These are phyloP conservation scores for Eurypyga helias DNA, from an alignment of 2,113 vertebrate species.

Conservation along the genomic window DNA sequence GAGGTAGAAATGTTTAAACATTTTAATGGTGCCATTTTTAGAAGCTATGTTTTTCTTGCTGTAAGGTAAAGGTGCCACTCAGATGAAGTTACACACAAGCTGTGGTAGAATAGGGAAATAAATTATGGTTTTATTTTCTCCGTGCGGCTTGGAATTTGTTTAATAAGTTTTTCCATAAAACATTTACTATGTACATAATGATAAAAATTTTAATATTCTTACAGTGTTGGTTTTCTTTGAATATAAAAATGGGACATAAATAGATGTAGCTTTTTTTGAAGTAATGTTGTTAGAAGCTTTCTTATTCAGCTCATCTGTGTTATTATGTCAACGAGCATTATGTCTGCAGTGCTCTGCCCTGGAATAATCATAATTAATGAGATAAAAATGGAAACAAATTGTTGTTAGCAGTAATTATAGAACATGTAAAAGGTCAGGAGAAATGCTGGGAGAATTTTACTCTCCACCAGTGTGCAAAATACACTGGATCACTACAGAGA, in stretches of 20 bases:
- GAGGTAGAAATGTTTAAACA: not conserved
- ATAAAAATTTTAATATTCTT: not conserved
- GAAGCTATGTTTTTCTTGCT: not conserved
- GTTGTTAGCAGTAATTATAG: not conserved
- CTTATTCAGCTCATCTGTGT: not conserved
- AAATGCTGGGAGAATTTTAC: not conserved
- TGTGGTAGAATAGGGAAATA: not conserved
- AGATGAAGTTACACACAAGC: not conserved
- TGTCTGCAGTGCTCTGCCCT: not conserved
- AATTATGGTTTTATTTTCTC: not conserved
- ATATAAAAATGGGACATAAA: not conserved
- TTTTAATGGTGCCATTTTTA: not conserved
- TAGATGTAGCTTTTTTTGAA: not conserved
- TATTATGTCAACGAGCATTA: not conserved
- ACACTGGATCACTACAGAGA: not conserved
- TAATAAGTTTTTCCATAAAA: slow-evolving; percentile 13
- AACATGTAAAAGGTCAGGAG: slow-evolving; percentile 9
- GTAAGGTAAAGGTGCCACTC: not conserved
- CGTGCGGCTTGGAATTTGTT: not conserved
- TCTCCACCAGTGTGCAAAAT: not conserved
- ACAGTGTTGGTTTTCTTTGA: not conserved
- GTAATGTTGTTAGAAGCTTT: not conserved
- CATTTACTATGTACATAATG: not conserved
- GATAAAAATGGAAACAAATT: slow-evolving; percentile 18
- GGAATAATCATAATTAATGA: slow-evolving; percentile 21